A percentile compares a stretch with the other conserved stretches of the same genome.
Conservation (phyloP, 2,113 vertebrate genomes). For the Xenus cinereus region DNA sequence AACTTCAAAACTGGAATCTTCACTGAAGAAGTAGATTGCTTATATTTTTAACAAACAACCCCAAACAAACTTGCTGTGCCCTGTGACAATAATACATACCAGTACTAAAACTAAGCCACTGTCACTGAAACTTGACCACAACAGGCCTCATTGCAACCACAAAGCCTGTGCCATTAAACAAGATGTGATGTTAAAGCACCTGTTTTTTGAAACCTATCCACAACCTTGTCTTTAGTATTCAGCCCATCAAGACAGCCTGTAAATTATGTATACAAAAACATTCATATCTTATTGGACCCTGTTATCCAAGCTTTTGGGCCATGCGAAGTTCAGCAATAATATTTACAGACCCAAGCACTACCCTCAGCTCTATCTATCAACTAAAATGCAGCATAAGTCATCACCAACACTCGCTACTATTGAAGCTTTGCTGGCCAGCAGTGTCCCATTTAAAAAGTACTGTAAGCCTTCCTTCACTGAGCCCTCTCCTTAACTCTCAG, state of each 20-base stretch:
- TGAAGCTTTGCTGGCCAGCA: neutral
- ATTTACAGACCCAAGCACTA: neutral
- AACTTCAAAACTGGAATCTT: neutral
- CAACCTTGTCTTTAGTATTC: neutral
- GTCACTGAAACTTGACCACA: neutral
- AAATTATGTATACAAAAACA: accelerated
- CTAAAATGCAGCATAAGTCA: neutral
- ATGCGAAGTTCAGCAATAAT: neutral
- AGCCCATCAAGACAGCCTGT: neutral
- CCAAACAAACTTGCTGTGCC: neutral
- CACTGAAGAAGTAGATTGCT: neutral
- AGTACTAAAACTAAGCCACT: neutral
- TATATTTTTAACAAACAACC: neutral
- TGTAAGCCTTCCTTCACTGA: neutral
- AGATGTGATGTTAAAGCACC: neutral
- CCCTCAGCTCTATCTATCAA: neutral
- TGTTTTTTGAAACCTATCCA: neutral
- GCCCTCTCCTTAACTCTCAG: neutral
- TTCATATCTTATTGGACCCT: neutral
- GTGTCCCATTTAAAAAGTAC: neutral
- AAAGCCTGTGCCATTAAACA: neutral
- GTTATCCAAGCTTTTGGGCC: neutral
- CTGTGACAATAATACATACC: neutral
- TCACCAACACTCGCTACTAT: neutral
- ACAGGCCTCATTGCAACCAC: neutral